Conservation (phyloP, 2,113 vertebrate species). For the Podarcis muralis region DNA sequence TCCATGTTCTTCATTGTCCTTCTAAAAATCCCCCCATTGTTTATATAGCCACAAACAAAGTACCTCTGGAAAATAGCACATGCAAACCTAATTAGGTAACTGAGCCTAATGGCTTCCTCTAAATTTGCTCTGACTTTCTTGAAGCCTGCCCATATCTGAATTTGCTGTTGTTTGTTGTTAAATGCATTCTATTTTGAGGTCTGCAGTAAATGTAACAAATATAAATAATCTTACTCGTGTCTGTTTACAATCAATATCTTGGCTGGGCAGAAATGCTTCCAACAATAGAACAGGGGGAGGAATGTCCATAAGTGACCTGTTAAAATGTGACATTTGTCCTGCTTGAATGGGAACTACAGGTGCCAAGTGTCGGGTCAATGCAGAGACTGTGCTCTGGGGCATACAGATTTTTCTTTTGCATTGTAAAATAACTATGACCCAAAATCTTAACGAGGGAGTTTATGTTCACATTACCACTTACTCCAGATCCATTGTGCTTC, state of each 20-base stretch:
- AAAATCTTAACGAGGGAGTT: background rate
- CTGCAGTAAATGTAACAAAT: background rate
- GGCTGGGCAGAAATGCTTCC: background rate
- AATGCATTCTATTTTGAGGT: background rate
- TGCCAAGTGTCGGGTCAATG: background rate
- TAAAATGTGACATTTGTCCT: background rate
- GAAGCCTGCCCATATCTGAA: background rate
- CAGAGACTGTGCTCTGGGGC: background rate
- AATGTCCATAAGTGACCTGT: background rate
- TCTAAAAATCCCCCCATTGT: background rate
- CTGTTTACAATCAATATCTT: constrained; percentile 10
- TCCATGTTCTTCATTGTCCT: background rate
- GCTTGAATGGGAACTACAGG: background rate
- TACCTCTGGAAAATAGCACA: background rate
- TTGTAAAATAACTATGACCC: background rate
- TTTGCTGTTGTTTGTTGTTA: background rate
- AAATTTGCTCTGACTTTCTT: background rate
- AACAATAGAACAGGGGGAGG: background rate
- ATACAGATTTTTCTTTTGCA: accelerated
- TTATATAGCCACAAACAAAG: background rate
- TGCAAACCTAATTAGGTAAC: constrained; percentile 1
- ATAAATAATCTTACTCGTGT: background rate
- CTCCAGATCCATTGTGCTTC: too few species aligned
- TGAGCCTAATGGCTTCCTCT: background rate
- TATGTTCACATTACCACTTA: background rate